These are phyloP conservation scores for Brachionus calyciflorus DNA, from an alignment of 1,140 invertebrate genomes.

Conservation along the genomic window DNA sequence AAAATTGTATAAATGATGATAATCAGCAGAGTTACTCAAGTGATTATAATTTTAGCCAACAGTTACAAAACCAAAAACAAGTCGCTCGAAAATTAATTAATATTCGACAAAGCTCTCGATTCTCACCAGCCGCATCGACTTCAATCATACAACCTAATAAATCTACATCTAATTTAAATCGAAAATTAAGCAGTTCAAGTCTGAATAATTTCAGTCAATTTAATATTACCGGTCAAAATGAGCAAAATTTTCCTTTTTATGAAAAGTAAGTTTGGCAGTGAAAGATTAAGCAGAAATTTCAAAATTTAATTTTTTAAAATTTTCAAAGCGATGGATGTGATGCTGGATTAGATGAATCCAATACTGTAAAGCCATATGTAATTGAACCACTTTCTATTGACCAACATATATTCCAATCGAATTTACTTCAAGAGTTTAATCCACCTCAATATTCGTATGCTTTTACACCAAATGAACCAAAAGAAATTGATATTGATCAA, in stretches of 20 bases:
- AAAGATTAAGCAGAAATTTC: neutral
- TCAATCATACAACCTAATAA: neutral
- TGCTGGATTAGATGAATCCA: neutral
- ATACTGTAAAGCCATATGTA: neutral
- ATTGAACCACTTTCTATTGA: too few species aligned
- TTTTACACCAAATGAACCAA: too few species aligned
- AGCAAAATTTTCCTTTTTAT: constrained; percentile 3
- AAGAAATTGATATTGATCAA: too few species aligned
- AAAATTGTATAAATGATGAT: neutral
- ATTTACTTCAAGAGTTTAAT: too few species aligned
- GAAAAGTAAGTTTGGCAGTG: neutral
- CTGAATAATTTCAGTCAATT: neutral
- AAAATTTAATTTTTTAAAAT: neutral
- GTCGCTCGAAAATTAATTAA: constrained; percentile 15
- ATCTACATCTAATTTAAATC: neutral
- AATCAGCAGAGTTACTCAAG: neutral
- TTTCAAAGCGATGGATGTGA: neutral
- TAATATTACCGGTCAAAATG: neutral
- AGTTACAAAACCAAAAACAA: neutral
- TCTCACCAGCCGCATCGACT: constrained; percentile 6
- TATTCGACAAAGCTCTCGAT: constrained; percentile 1
- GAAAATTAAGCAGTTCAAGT: constrained; percentile 4
- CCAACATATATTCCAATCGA: too few species aligned
- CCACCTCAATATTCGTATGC: too few species aligned
- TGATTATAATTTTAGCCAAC: neutral